These are phyloP conservation scores for Lasioglossum leucozonium DNA, from an alignment of 2,888 invertebrate species.

Conservation along the genomic window DNA sequence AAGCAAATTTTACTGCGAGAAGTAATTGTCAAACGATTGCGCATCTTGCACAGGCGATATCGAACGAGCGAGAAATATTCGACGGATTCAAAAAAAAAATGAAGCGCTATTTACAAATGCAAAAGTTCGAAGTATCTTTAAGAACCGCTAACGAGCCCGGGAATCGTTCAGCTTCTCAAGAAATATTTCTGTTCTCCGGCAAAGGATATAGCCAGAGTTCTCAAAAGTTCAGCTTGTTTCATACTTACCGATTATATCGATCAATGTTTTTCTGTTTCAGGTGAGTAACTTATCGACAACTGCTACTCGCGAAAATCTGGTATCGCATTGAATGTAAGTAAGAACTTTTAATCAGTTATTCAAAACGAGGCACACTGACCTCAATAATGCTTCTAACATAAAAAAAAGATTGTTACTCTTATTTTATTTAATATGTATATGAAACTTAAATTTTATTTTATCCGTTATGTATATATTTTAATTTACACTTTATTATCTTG, in stretches of 20 bases:
- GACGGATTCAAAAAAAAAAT: not conserved
- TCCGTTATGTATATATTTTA: too few relatives aligned
- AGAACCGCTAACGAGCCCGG: not conserved
- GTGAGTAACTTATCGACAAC: conserved; percentile 33
- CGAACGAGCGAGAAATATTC: not conserved
- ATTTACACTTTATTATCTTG: too few relatives aligned
- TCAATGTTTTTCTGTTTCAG: conserved; percentile 47
- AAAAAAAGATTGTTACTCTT: not conserved
- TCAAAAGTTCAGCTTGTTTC: not conserved
- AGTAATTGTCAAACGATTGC: not conserved
- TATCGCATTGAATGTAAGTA: conserved; percentile 15
- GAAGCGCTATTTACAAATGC: not conserved
- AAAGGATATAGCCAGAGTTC: not conserved
- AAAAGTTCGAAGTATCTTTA: conserved; percentile 12
- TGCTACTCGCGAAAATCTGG: not conserved
- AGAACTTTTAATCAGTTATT: not conserved
- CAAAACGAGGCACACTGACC: not conserved
- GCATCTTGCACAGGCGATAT: not conserved
- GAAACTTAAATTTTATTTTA: too few relatives aligned
- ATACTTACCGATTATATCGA: not conserved
- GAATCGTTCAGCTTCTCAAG: not conserved
- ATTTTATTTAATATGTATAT: too few relatives aligned
- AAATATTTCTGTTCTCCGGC: not conserved
- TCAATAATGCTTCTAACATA: not conserved
- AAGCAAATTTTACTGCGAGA: not conserved